A percentile compares a stretch with the other conserved stretches of the same genome.
Conservation (phyloP, 2,888 invertebrate species). For the Crossocerus cetratus region DNA sequence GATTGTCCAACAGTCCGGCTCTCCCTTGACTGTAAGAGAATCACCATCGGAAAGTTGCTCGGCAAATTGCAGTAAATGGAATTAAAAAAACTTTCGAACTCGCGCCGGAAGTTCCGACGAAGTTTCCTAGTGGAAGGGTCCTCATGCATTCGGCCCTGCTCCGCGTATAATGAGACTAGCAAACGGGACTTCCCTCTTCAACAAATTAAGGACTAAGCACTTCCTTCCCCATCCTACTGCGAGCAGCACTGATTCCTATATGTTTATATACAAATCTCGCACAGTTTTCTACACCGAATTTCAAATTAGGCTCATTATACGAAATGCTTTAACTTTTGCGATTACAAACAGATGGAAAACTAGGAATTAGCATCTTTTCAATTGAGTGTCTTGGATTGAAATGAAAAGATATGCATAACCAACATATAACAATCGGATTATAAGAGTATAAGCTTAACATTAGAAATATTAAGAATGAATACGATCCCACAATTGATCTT, state of each 20-base stretch:
- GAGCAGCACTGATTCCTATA: conserved; percentile 12
- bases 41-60: conserved; percentile 75
- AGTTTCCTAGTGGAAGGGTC: conserved; percentile 60
- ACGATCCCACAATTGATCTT: conserved; percentile 43
- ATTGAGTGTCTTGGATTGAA: background rate
- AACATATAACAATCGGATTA: background rate
- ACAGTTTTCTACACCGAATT: too few species aligned
- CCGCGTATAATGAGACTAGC: conserved; percentile 70
- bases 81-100: conserved; percentile 71
- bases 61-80: conserved; percentile 75
- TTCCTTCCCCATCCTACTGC: conserved; percentile 2
- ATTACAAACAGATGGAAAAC: too few species aligned
- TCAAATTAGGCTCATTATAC: too few species aligned
- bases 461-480: conserved; percentile 34
- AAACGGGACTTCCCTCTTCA: conserved; percentile 47
- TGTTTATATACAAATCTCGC: too few species aligned
- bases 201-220: conserved; percentile 30
- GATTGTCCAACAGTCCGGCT: conserved; percentile 4
- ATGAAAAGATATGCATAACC: background rate
- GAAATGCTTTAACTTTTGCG: too few species aligned
- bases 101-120: conserved; percentile 66
- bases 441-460: conserved; percentile 23
- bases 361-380: too few species aligned
- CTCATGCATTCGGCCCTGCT: conserved; percentile 70
- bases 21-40: conserved; percentile 55